Evolutionary conservation across 2,888 invertebrate species (phyloP), one percentile per base, ranked within the genome.

Genomic region (Phragmatobia fuliginosa): DNA sequence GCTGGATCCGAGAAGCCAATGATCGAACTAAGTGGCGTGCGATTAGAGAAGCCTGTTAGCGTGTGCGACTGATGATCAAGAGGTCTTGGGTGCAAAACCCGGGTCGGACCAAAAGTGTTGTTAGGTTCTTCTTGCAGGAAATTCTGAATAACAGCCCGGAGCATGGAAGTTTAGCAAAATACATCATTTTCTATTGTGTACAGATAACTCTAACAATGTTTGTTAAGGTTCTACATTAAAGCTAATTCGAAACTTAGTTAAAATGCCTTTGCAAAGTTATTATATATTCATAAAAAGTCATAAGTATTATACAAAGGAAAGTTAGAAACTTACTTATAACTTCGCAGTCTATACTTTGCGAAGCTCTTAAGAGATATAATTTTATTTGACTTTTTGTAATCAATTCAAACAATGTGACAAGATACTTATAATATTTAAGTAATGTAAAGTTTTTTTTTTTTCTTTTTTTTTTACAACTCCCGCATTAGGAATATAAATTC

Each of bases 261-360:
- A 16, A 56, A 56, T 28, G 28, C 28, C 56, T 28, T 56, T 56
- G 28, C 7, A 2, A 16, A 28, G 28, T 56, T 16, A 56, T 56
- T 16, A 56, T 56, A 16, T 16, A 28, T 28, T 56, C 56, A 56
- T 28, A 28, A 56, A 28, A 56, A 28, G 56, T 56, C 56, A 28
- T 16, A 25, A 56, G 56, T 56, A 56, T 56, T 28, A 16, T 56
- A 28, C 56, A 16, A 28, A 28, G 56, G 28, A 28, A 56, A 56
- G 28, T 56, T 56, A 5, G 56, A 56, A 52, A 52, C 11, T 52
- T 56, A 56, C 56, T 56, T 56, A 28, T 28, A 56, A 56, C 56
- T 28, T 28, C 16, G 25, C 10, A 28, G 56, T 56, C 16, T 28
- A 28, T 28, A 56, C 6, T 28, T 56, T 28, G 16, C 16, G 56